phyloP scores from a whole-genome alignment of 2,797 vertebrate genomes.

The Gymnocypris eckloni region DNA sequence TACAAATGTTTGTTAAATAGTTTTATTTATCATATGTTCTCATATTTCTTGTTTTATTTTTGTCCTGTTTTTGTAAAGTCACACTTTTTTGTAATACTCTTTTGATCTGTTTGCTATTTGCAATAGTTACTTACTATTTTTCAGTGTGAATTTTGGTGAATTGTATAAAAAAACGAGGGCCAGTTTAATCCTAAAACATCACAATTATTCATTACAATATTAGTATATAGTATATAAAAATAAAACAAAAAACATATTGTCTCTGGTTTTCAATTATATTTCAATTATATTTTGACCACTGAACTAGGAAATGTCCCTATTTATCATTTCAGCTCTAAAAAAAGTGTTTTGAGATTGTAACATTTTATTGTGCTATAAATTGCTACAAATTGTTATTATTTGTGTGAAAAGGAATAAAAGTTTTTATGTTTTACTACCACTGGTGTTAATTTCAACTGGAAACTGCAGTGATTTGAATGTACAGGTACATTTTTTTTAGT shows the following conservation, averaged over 20 bases:
- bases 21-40: not conserved
- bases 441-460: not conserved
- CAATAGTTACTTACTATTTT: not conserved
- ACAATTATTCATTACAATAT: not conserved
- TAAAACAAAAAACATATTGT: too few species aligned
- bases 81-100: not conserved
- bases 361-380: not conserved
- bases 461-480: not conserved
- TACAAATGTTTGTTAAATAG: not conserved
- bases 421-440: not conserved
- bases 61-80: not conserved
- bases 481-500: not conserved
- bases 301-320: not conserved
- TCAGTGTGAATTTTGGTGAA: not conserved
- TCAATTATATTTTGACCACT: not conserved
- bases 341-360: not conserved
- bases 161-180: not conserved
- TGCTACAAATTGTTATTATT: not conserved
- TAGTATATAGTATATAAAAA: not conserved
- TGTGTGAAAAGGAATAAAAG: not conserved
- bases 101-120: not conserved
- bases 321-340: not conserved
- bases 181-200: not conserved
- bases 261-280: not conserved
- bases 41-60: not conserved